These are phyloP conservation scores for Alentia gelatinosa DNA, from an alignment of 2,888 invertebrate species.

Conservation along the genomic window DNA sequence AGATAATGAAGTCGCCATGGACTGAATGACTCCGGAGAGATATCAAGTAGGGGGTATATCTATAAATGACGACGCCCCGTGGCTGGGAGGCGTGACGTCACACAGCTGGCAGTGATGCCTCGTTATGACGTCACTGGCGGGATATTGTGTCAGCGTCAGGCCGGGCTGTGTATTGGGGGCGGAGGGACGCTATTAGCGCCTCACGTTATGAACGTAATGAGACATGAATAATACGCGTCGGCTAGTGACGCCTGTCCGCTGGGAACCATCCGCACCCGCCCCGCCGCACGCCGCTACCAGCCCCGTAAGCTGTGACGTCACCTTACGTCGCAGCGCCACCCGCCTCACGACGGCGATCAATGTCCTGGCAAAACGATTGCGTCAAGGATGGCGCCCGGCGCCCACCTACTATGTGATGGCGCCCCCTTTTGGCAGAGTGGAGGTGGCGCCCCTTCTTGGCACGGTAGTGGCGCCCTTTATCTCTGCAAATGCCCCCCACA, in stretches of 20 bases:
- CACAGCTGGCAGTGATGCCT: too few species aligned
- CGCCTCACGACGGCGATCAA: neutral
- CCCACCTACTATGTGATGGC: neutral
- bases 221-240: neutral
- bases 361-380: conserved; percentile 7
- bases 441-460: too few species aligned
- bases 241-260: neutral
- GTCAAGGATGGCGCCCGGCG: neutral
- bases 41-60: too few species aligned
- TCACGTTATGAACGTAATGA: neutral
- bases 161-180: neutral
- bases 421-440: neutral
- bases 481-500: too few species aligned
- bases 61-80: too few species aligned
- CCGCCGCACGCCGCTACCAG: neutral
- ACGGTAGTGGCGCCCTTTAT: too few species aligned
- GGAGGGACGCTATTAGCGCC: neutral
- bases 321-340: neutral
- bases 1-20: too few species aligned
- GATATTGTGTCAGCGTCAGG: neutral
- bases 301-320: neutral
- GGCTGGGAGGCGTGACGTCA: too few species aligned
- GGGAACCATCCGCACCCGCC: neutral
- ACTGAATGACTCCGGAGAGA: too few species aligned
- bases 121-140: neutral